Evolutionary conservation across 2,113 vertebrate genomes (phyloP).

Genomic region (Petroica traversi): DNA sequence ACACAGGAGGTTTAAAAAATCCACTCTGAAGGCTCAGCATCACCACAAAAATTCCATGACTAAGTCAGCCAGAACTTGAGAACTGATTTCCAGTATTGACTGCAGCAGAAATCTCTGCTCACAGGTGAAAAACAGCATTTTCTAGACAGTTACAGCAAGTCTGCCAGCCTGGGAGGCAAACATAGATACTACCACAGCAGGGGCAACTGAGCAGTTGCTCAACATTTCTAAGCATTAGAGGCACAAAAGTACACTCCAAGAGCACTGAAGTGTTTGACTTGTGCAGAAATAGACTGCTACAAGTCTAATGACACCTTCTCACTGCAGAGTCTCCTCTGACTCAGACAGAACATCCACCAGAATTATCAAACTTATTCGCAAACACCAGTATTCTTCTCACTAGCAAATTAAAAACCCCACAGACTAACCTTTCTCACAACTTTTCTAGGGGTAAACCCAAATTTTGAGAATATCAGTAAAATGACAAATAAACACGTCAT

Average conservation of each 20-base stretch:
- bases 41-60: not conserved
- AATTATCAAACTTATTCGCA: not conserved
- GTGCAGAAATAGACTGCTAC: not conserved
- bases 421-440: not conserved
- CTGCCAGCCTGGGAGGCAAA: not conserved
- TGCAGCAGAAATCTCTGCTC: not conserved
- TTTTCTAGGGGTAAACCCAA: not conserved
- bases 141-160: not conserved
- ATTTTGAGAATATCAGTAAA: not conserved
- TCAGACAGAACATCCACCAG: not conserved
- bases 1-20: not conserved
- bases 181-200: too few relatives aligned
- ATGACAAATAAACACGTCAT: not conserved
- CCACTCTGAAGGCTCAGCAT: not conserved
- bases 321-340: not conserved
- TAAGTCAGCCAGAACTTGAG: not conserved
- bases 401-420: not conserved
- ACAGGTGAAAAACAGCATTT: accelerated
- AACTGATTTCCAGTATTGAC: not conserved
- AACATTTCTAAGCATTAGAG: not conserved
- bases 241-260: not conserved
- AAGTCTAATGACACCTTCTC: not conserved
- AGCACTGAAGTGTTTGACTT: not conserved
- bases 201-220: not conserved
- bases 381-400: not conserved